Evolutionary conservation across 2,113 vertebrate species (phyloP).

Genomic region (Clarias gariepinus): DNA sequence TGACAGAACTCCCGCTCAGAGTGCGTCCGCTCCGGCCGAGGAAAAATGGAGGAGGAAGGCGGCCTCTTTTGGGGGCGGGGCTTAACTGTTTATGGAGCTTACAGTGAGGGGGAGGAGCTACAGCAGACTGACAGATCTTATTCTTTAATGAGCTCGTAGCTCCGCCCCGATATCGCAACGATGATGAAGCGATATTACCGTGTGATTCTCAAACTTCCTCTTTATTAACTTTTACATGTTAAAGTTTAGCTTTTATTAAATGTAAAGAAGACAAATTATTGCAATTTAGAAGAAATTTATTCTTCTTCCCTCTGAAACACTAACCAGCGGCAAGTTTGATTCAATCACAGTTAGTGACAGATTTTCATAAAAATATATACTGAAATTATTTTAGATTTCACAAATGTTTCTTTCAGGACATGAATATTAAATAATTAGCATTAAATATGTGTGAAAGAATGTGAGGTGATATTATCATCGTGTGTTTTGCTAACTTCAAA

Average conservation of each 20-base stretch:
- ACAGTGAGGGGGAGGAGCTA: not conserved
- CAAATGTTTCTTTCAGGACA: not conserved
- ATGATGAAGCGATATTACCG: not conserved
- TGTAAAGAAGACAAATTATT: not conserved
- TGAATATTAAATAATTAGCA: no score
- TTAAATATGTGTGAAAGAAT: not conserved
- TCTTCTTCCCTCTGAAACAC: not conserved
- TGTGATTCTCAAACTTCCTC: not conserved
- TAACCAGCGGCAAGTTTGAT: not conserved
- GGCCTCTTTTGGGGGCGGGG: not conserved
- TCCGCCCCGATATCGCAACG: not conserved
- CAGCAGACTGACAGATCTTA: not conserved
- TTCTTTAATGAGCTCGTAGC: not conserved
- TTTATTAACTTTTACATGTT: no score
- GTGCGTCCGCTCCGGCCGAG: not conserved
- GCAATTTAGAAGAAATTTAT: not conserved
- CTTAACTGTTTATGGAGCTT: not conserved
- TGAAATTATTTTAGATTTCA: not conserved
- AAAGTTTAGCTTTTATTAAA: not conserved
- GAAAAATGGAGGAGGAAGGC: conserved; percentile 11
- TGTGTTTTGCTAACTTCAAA: not conserved
- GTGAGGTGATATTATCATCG: not conserved
- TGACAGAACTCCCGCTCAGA: conserved; percentile 1
- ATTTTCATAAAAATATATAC: not conserved
- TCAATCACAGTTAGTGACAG: not conserved